Evolutionary conservation across 2,888 invertebrate species (phyloP), one percentile per base, ranked within the genome.

Genomic region (Tetrapedia diversipes): DNA sequence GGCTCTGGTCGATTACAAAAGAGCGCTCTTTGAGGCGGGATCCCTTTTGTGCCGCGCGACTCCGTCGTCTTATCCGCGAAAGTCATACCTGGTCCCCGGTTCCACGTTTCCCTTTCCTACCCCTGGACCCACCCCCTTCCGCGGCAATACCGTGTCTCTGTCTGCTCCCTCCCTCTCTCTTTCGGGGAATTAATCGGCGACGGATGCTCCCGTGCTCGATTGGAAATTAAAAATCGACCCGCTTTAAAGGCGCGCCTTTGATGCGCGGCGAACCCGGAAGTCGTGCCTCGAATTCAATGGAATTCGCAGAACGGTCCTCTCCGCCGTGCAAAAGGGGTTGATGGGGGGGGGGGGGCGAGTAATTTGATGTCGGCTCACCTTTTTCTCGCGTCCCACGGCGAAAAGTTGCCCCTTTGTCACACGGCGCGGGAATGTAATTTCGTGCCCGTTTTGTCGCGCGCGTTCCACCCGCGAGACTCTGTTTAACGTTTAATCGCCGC

Each of bases 1-100:
- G 77, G 75, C 74, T 79, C 69, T 72, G 70, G 69, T 81, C 84
- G 84, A 84, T 84, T 80, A 82, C 84, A 84, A 84, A 84, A 75
- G 77, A 53, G 67, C 69, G 71, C 63, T 61, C 76, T 82, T 84
- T 68, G 63, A 77, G 61, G 67, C 54, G 45, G 27, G 32, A 45
- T 53, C 53, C 56, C 83, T 78, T 74, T 76, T 80, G 74, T 80
- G 71, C 43, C 64, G 57, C 57, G 39, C 53, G 53, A 47, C 66
- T 57, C 45, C 68, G 49, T 59, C 68, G 57, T 67, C 61, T 74
- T 75, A 74, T 78, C 68, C 71, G 67, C 74, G 63, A 76, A 63
- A 77, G 66, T 83, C 81, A 32, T 74, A 45, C 71, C 76, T 63
- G 32, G 57, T 72, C 27, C 54, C 19, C 24, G n/a, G 11, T 39